Evolutionary conservation across 1,140 invertebrate species (phyloP), one percentile per base, ranked within the genome.

Genomic region (Calephelis nemesis): DNA sequence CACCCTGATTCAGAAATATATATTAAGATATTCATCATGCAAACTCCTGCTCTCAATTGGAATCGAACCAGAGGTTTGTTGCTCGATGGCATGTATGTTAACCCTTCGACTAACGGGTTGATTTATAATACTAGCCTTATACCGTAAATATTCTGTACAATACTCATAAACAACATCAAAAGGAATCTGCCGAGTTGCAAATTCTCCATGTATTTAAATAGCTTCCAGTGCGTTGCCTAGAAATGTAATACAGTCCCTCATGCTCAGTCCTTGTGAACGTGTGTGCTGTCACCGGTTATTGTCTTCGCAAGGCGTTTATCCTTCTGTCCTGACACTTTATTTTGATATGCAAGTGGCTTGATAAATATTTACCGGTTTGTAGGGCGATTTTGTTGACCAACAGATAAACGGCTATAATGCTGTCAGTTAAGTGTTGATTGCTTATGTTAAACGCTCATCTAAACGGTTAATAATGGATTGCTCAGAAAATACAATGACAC

Each of bases 121-220:
- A 30, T 30, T 30, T 30, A 45, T 45, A 7, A 45, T 45, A 45
- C 8, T 7, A 9, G 6, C 42, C 6, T 45, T 6, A 45, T 45
- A 45, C 42, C 42, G 6, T 9, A 9, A 60, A 7, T 40, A 19
- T 60, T 60, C 30, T 5, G 15, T 40, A 5, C 12, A 12, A 11
- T 40, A 4, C 30, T 39, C 30, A 7, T 13, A 68, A 50, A 30
- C 11, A 45, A 30, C 47, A 45, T 64, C 7, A 47, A 48, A 49
- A 65, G 76, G 82, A 85, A 87, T 86, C 75, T 77, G 82, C 72
- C 73, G 79, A 87, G 74, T 88, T 81, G 85, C 80, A 74, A 86
- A 88, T 88, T 88, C 84, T 70, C 73, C 76, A 74, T 79, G 84
- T 81, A 88, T 85, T 87, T 83, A 90, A 88, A 88, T 88, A 88